Evolutionary conservation across 1,140 invertebrate genomes (phyloP).

Genomic region (Planococcus citri): DNA sequence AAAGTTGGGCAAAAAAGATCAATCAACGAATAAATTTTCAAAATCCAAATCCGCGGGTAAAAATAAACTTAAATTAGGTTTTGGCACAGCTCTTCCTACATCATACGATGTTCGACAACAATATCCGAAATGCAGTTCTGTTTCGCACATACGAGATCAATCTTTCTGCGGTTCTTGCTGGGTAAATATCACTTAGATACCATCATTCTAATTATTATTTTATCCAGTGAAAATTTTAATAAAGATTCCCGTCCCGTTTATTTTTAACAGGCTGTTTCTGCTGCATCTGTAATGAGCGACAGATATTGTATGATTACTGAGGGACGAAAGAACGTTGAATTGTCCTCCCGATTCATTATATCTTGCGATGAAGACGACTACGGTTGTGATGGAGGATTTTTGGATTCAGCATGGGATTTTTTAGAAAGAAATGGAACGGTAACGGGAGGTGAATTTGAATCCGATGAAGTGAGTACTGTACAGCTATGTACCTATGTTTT

Average conservation of each 20-base stretch:
- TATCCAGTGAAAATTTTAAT: not conserved
- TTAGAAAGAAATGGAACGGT: constrained; percentile 21
- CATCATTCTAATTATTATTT: no score
- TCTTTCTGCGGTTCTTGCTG: constrained; percentile 52
- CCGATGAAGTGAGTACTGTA: constrained; percentile 22
- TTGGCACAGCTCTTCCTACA: not conserved
- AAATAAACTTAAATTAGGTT: not conserved
- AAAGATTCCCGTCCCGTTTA: not conserved
- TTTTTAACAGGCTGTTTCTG: constrained; percentile 45
- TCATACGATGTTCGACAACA: constrained; percentile 61
- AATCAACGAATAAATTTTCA: not conserved
- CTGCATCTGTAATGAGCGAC: constrained; percentile 50
- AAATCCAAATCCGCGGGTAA: not conserved
- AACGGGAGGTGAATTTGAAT: constrained; percentile 24
- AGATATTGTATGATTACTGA: constrained; percentile 49
- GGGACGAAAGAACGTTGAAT: constrained; percentile 39
- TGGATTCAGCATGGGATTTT: constrained; percentile 20
- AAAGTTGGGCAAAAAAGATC: not conserved
- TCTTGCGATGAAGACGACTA: constrained; percentile 21
- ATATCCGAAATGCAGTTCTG: constrained; percentile 75
- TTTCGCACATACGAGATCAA: constrained; percentile 64
- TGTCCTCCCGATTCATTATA: constrained; percentile 48
- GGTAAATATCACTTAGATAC: no score
- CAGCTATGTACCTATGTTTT: no score
- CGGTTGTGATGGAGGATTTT: constrained; percentile 23